A percentile compares a stretch with the other conserved stretches of the same genome.
Conservation (phyloP, 2,888 invertebrate species). For the Sussaba pulchella region DNA sequence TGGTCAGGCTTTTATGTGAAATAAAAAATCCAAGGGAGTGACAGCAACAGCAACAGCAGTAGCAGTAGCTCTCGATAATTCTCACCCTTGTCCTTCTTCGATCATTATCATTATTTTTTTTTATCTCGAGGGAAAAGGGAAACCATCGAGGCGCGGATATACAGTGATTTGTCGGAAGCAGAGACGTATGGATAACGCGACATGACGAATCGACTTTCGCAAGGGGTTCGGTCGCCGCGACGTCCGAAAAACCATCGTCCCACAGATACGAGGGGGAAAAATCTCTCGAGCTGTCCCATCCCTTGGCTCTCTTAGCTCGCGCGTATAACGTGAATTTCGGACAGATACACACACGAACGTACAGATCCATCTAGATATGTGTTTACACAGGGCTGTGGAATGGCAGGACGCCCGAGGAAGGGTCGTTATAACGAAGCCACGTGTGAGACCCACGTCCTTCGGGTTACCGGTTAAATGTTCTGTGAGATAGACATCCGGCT, state of each 20-base stretch:
- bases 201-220: constrained; percentile 65
- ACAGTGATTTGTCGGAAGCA: constrained; percentile 44
- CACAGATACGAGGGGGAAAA: constrained; percentile 12
- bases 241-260: constrained; percentile 31
- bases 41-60: neutral
- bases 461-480: constrained; percentile 62
- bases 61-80: neutral
- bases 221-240: constrained; percentile 25
- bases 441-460: constrained; percentile 38
- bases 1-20: neutral
- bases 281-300: neutral
- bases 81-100: constrained; percentile 3
- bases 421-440: constrained; percentile 59
- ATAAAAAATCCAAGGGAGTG: neutral
- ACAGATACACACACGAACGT: too few species aligned
- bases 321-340: neutral
- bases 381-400: neutral
- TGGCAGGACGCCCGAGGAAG: constrained; percentile 39
- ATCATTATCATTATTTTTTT: neutral
- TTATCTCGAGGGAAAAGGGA: constrained; percentile 12
- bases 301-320: neutral
- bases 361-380: neutral
- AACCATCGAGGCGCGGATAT: constrained; percentile 20
- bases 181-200: constrained; percentile 55
- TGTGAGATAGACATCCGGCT: constrained; percentile 66